Conservation (phyloP, 2,113 vertebrate species). For the Scolopax mira region DNA sequence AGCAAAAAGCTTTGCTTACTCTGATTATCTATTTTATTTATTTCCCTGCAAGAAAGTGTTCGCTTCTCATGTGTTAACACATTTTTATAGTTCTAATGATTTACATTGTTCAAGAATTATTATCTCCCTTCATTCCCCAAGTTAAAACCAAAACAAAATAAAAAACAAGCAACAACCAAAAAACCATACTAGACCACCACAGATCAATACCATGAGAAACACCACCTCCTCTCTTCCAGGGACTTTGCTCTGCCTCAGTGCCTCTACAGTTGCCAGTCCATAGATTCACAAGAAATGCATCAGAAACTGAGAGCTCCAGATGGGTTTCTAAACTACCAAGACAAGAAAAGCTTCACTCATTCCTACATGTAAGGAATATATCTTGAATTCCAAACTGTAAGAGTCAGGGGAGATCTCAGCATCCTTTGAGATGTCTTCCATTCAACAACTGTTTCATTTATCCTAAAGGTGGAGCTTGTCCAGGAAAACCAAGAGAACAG, state of each 20-base stretch:
- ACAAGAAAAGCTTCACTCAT: neutral
- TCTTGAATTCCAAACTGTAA: neutral
- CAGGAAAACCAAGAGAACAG: neutral
- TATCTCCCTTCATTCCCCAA: neutral
- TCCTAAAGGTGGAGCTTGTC: neutral
- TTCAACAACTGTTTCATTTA: neutral
- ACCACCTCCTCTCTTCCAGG: neutral
- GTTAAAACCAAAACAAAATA: neutral
- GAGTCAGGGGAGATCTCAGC: neutral
- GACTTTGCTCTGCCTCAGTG: neutral
- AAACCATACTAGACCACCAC: neutral
- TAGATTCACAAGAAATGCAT: neutral
- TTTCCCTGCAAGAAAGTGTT: neutral
- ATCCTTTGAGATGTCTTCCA: neutral
- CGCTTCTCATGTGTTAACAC: neutral
- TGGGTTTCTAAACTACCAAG: neutral
- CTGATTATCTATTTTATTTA: neutral
- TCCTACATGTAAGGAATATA: fast-evolving
- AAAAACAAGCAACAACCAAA: neutral
- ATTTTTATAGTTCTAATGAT: neutral
- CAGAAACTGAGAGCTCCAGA: neutral
- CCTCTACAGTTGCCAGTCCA: neutral
- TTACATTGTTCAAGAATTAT: neutral
- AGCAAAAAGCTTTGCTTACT: neutral
- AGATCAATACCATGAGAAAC: neutral